Conservation (phyloP, 1,140 invertebrate species). For the Papilio glaucus region DNA sequence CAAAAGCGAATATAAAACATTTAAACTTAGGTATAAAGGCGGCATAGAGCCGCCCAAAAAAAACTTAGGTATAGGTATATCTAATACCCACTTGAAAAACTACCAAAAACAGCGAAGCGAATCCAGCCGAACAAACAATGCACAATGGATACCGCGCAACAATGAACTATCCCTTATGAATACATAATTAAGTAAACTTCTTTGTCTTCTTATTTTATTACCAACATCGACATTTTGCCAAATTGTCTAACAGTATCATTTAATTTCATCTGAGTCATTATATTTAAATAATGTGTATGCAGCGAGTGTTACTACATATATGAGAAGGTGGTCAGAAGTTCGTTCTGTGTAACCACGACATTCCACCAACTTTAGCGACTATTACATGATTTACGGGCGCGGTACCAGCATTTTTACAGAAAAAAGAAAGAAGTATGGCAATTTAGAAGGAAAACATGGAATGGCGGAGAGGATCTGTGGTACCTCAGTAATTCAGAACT, state of each 20-base stretch:
- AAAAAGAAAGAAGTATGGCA: no score
- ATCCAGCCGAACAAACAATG: constrained; percentile 54
- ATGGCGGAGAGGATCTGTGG: no score
- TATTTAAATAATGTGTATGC: no score
- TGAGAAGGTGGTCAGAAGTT: no score
- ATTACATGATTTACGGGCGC: no score
- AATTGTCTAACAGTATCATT: constrained; percentile 1
- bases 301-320: no score
- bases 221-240: constrained; percentile 18
- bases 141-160: constrained; percentile 63
- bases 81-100: constrained; percentile 41
- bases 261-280: neutral
- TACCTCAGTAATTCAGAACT: no score
- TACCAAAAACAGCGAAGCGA: constrained; percentile 48
- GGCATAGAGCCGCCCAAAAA: no score
- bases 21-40: constrained; percentile 14
- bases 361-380: no score
- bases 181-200: constrained; percentile 50
- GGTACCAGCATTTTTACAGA: no score
- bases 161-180: constrained; percentile 58
- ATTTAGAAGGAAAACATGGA: no score
- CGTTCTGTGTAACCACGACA: no score
- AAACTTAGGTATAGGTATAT: constrained; percentile 4
- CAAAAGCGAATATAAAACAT: neutral
- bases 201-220: constrained; percentile 35